Base-by-base conservation (phyloP, 2,113 vertebrate genomes). In the Chauna torquata region DNA sequence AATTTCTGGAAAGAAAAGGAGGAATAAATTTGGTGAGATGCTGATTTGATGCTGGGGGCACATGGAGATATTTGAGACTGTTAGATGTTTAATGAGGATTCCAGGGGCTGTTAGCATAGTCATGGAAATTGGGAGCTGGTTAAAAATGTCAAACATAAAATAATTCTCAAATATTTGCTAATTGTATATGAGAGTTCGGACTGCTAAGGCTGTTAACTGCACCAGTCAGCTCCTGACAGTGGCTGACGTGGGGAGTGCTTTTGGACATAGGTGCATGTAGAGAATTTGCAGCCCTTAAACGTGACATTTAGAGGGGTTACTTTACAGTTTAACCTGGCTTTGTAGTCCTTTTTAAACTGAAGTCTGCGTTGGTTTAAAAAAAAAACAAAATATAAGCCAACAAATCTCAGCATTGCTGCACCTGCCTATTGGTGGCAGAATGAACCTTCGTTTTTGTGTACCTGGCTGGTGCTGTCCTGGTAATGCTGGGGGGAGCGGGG, bases 111-210 rank as follows among this genome's bases (percentile, higher is more conserved):
- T 45, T 83, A 57, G 47, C 20, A 9, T 8, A 50, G 47, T 9
- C 23, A 1, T 27, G 42, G 50, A 81, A 78, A 87, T 24, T 11
- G 34, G 6, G 40, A 84, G 36, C 25, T 52, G 12, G 22, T 65
- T 78, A 40, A 64, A 92, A 76, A 79, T 3, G 17, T 65, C 74
- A 87, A 54, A 71, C 18, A 38, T 2, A 49, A 42, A 88, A 54
- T 54, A 38, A 32, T 78, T 36, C 24, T 82, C 34, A 47, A 30
- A 16, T 34, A 20, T 75, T 78, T 94, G 76, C 55, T 71, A 38
- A 62, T 22, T 19, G 68, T 47, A 28, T 0, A 0, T 1, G 30
- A 87, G 47, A 1, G 2, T 36, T 9, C 0, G 1, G 68, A 42
- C 3, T 4, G 58, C 58, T 6, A 1, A 47, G 52, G 52, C 40